Evolutionary conservation across 2,113 vertebrate genomes (phyloP).

Genomic region (Panthera uncia): DNA sequence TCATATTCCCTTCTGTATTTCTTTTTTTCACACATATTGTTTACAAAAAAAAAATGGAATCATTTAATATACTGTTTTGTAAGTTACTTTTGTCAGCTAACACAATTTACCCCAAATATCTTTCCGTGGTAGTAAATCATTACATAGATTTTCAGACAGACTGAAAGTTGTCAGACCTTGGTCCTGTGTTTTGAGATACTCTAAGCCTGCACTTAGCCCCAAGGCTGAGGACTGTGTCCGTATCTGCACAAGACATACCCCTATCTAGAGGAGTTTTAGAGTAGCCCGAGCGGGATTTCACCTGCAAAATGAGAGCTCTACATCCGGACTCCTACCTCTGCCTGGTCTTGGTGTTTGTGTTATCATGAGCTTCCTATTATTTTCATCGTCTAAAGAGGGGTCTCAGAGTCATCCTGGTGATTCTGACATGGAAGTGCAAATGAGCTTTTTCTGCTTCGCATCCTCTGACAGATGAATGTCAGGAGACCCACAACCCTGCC

Average conservation of each 20-base stretch:
- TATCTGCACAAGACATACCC: neutral
- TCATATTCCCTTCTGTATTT: neutral
- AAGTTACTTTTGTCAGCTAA: neutral
- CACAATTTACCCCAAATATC: neutral
- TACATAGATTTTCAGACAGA: neutral
- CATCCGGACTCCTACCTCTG: neutral
- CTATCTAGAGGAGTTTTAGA: neutral
- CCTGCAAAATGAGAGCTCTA: neutral
- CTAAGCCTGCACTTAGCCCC: neutral
- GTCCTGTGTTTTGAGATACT: neutral
- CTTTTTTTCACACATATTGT: neutral
- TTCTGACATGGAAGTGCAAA: neutral
- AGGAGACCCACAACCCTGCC: conserved; percentile 20
- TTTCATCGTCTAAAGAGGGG: neutral
- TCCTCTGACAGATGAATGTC: conserved; percentile 17
- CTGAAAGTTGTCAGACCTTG: neutral
- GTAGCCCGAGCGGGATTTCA: neutral
- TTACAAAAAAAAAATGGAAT: neutral
- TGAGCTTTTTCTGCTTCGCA: neutral
- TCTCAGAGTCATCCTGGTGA: neutral
- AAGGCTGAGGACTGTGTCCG: neutral
- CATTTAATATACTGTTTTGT: neutral
- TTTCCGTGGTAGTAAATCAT: neutral
- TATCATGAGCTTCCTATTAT: neutral
- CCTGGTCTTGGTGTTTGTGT: neutral